A percentile compares a stretch with the other conserved stretches of the same genome.
Evolutionary conservation across 2,113 vertebrate species (phyloP).

Genomic region (Baryphthengus martii): DNA sequence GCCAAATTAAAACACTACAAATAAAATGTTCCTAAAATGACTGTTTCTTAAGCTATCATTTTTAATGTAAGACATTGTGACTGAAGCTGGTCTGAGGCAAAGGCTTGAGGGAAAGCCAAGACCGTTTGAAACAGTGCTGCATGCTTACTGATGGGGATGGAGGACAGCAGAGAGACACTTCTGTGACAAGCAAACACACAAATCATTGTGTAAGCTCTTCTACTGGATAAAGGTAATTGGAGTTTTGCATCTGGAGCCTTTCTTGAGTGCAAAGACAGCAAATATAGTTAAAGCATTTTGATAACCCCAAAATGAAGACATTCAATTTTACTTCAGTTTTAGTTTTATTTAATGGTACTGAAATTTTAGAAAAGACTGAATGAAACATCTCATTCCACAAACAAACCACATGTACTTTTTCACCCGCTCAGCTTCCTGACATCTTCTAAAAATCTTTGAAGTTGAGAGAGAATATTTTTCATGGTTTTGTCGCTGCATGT

Average conservation of each 20-base stretch:
- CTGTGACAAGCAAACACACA: background rate
- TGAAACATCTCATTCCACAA: background rate
- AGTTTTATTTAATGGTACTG: background rate
- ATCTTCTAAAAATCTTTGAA: background rate
- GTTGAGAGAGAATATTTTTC: background rate
- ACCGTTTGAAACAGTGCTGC: background rate
- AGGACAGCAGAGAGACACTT: background rate
- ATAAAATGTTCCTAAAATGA: background rate
- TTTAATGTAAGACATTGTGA: background rate
- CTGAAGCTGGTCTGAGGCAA: background rate
- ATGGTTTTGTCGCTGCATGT: background rate
- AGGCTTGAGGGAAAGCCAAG: background rate
- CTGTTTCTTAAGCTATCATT: background rate
- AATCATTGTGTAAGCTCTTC: background rate
- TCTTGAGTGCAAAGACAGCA: background rate
- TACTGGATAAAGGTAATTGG: background rate
- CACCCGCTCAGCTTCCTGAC: background rate
- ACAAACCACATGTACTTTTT: background rate
- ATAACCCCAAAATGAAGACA: background rate
- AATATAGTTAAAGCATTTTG: background rate
- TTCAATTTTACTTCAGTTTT: background rate
- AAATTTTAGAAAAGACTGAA: background rate
- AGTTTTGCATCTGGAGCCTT: background rate
- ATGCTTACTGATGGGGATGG: fast-evolving
- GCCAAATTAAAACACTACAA: background rate